Evolutionary conservation across 2,888 invertebrate genomes (phyloP), one percentile per base, ranked within the genome.

Genomic region (Calameuta pallipes): DNA sequence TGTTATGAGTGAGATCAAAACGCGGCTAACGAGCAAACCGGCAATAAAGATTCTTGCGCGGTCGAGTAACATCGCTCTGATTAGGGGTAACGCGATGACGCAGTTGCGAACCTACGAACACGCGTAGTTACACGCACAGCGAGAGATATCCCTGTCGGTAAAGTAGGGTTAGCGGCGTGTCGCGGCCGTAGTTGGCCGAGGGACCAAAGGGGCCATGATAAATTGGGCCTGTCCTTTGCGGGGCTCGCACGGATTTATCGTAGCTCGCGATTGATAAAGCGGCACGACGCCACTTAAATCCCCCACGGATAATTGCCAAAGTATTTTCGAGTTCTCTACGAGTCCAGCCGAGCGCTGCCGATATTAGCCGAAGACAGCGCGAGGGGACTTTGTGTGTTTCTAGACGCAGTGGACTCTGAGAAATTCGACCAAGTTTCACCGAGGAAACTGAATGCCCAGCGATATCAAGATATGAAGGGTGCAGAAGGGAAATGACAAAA

Each of bases 21-120:
- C 83, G 79, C 78, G 80, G 76, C 84, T 87, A 87, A 89, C 87
- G 86, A 34, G 88, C 85, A 83, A 79, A 84, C 83, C 78, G 80
- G 85, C 84, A 83, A 85, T 86, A 84, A 86, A 85, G 84, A 85
- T 84, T 84, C 82, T 76, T 71, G 77, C 80, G 79, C 75, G 80
- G 76, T 82, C 83, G 78, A 76, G 79, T 77, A 83, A 84, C 83
- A 80, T 79, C 78, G 75, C 75, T 82, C 83, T 85, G 86, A 88
- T 87, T 87, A 85, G 85, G 83, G 80, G 75, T 76, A 81, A 82
- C 78, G 80, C 78, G 85, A 85, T 83, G 84, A 86, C 85, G 83
- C 83, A 82, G 77, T 81, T 77, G 84, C 81, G 83, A 86, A 86
- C 82, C 82, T 83, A 86, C 82, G 82, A 86, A 87, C 85, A 87